Conservation (phyloP, 2,113 vertebrate genomes). For the Gopherus flavomarginatus region DNA sequence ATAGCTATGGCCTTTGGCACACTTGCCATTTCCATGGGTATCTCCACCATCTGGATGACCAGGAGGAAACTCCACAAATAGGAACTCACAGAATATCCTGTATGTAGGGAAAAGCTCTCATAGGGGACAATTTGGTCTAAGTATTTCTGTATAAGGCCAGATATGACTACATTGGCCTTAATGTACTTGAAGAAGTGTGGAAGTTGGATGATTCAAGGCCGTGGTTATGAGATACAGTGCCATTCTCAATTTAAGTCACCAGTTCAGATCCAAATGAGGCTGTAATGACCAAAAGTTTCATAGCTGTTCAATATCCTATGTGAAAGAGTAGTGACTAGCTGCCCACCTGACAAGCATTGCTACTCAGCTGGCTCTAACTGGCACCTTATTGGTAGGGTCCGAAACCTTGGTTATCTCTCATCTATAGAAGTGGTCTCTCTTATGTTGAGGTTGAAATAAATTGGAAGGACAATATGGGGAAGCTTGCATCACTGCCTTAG, state of each 20-base stretch:
- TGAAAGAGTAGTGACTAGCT: rapidly evolving
- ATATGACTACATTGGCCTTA: not conserved
- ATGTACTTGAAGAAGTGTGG: not conserved
- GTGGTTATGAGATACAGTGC: not conserved
- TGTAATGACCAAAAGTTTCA: not conserved
- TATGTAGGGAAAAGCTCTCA: not conserved
- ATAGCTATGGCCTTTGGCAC: not conserved
- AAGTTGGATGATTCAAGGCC: not conserved
- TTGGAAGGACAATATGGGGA: not conserved
- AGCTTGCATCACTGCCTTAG: not conserved
- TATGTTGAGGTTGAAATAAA: not conserved
- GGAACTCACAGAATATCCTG: not conserved
- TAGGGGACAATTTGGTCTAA: not conserved
- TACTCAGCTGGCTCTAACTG: not conserved
- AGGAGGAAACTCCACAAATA: not conserved
- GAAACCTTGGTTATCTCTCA: not conserved
- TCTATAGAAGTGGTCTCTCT: not conserved
- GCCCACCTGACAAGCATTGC: not conserved
- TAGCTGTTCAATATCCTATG: not conserved
- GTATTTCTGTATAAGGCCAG: not conserved
- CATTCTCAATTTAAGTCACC: not conserved
- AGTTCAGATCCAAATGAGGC: not conserved
- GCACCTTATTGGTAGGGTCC: not conserved
- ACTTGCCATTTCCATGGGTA: not conserved
- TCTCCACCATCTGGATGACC: not conserved